Evolutionary conservation across 2,888 invertebrate genomes (phyloP).

Genomic region (Hyposoter dolosus): DNA sequence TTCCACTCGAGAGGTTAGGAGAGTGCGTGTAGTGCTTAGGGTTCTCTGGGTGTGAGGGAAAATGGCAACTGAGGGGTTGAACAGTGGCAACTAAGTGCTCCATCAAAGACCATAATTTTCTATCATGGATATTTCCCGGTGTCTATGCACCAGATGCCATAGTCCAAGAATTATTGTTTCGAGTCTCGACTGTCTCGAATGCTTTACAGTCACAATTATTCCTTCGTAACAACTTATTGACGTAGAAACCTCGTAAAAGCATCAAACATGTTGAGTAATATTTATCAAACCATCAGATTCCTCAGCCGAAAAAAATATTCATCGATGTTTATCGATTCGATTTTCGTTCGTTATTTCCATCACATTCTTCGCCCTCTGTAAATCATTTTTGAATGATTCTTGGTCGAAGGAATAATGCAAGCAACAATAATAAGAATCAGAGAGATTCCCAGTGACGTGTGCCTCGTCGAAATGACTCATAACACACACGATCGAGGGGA

Average conservation of each 20-base stretch:
- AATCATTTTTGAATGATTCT: neutral
- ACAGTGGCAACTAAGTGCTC: conserved; percentile 42
- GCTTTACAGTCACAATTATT: neutral
- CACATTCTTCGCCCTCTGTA: too few species aligned
- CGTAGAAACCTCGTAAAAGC: neutral
- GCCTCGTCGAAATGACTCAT: conserved; percentile 46
- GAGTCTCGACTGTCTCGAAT: neutral
- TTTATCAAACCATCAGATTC: neutral
- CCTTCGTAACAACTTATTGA: neutral
- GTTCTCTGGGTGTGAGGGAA: conserved; percentile 16
- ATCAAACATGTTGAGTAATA: neutral
- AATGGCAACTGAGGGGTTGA: conserved; percentile 31
- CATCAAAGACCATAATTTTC: conserved; percentile 51
- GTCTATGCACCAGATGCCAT: conserved; percentile 35
- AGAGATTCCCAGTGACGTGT: conserved; percentile 10
- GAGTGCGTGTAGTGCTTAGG: conserved; percentile 1
- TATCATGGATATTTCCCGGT: conserved; percentile 27
- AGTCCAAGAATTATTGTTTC: neutral
- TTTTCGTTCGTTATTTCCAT: neutral
- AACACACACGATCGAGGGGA: neutral
- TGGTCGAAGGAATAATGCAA: neutral
- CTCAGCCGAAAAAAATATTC: neutral
- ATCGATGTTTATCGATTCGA: neutral
- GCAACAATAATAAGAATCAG: conserved; percentile 1
- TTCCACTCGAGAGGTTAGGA: conserved; percentile 53